Evolutionary conservation across 2,797 vertebrate genomes (phyloP).

Genomic region (Sylvilagus floridanus): DNA sequence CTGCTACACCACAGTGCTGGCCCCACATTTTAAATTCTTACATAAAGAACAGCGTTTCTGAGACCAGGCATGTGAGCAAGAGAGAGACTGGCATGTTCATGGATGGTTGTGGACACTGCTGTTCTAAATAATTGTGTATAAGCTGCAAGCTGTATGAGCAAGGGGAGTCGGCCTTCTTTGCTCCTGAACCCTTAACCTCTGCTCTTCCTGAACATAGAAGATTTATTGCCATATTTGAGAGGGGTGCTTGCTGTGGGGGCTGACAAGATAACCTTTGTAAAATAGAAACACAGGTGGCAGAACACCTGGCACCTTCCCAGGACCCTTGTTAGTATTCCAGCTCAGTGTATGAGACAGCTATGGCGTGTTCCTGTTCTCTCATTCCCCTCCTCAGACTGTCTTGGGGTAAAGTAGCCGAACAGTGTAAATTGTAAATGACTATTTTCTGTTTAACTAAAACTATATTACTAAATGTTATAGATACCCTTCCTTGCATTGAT

Average conservation of each 20-base stretch:
- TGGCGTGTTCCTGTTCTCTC: neutral
- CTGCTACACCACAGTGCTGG: neutral
- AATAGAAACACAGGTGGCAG: conserved; percentile 3
- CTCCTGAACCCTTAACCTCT: neutral
- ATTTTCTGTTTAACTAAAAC: conserved; percentile 49
- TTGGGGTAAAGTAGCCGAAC: conserved; percentile 14
- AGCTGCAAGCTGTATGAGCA: neutral
- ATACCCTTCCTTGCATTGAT: neutral
- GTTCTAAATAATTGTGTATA: neutral
- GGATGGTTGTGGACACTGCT: neutral
- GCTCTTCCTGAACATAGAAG: neutral
- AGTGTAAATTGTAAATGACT: neutral
- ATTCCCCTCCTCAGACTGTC: neutral
- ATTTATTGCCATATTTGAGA: conserved; percentile 39
- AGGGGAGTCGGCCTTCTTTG: neutral
- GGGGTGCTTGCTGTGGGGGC: neutral
- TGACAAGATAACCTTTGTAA: neutral
- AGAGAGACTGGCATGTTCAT: neutral
- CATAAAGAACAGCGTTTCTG: conserved; percentile 37
- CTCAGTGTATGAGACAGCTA: neutral
- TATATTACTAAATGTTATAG: conserved; percentile 13
- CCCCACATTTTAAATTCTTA: conserved; percentile 43
- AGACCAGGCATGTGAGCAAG: conserved; percentile 7
- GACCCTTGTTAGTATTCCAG: neutral
- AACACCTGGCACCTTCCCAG: neutral